Evolutionary conservation across 2,797 vertebrate species (phyloP).

Genomic region (Tokudaia muenninki): DNA sequence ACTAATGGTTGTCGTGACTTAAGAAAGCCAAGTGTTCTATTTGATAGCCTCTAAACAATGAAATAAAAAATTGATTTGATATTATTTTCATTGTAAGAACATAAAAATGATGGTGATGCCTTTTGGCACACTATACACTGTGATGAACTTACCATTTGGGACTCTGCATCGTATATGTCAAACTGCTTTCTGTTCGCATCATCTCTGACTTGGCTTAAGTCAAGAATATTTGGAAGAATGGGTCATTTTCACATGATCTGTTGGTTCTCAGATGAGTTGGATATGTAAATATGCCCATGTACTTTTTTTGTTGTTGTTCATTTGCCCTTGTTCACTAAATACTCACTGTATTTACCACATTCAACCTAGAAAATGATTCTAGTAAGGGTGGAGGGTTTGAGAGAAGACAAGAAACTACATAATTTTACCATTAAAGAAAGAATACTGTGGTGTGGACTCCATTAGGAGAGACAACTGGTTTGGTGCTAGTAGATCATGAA

Average conservation of each 20-base stretch:
- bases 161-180: background rate
- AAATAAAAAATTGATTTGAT: background rate
- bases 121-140: background rate
- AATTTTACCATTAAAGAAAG: background rate
- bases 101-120: background rate
- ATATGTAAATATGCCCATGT: no score
- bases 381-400: no score
- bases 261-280: no score
- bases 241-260: background rate
- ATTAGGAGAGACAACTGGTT: background rate
- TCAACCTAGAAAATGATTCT: no score
- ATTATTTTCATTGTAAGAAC: slow-evolving; percentile 32
- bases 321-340: no score
- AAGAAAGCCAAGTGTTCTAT: background rate
- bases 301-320: no score
- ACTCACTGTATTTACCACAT: no score
- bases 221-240: background rate
- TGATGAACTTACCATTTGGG: background rate
- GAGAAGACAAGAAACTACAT: no score
- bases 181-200: background rate
- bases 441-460: background rate
- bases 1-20: background rate
- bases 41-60: slow-evolving; percentile 43
- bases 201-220: background rate
- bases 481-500: background rate